Percentiles rank a stretch among this genome's conserved stretches.
Evolutionary conservation across 2,797 vertebrate genomes (phyloP).

Genomic region (Chanos chanos): DNA sequence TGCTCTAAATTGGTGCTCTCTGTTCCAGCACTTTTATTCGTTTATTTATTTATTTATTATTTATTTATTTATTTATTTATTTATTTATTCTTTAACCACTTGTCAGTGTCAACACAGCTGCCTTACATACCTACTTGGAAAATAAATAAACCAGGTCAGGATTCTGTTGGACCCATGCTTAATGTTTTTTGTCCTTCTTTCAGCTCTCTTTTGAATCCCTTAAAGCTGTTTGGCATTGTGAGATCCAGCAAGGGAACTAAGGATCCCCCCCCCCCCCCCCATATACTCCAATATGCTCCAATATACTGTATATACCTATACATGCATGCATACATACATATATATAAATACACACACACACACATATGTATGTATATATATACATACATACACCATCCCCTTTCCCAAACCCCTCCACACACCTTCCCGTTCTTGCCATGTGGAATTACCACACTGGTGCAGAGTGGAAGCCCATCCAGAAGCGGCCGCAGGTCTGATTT

Average conservation of each 20-base stretch:
- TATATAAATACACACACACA: background rate
- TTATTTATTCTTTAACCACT: too few relatives aligned
- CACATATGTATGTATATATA: background rate
- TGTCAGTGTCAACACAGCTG: too few relatives aligned
- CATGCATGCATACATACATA: too few relatives aligned
- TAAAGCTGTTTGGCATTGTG: constrained; percentile 62
- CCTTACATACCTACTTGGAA: background rate
- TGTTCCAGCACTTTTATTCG: too few relatives aligned
- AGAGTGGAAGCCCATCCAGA: constrained; percentile 69
- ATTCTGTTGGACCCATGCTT: too few relatives aligned
- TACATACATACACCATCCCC: constrained; percentile 25
- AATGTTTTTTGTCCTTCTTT: constrained; percentile 64
- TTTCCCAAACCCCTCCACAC: constrained; percentile 56
- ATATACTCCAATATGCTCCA: constrained; percentile 25
- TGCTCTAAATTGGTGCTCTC: too few relatives aligned
- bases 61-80: too few relatives aligned
- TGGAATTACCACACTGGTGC: constrained; percentile 74
- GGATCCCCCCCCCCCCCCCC: constrained; percentile 59
- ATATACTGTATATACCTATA: background rate
- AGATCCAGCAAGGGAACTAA: too few relatives aligned
- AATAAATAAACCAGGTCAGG: background rate
- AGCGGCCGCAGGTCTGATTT: constrained; percentile 80
- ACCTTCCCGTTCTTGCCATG: constrained; percentile 68
- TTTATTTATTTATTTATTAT: too few relatives aligned
- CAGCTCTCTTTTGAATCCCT: constrained; percentile 62